Conservation (phyloP, 2,113 vertebrate species). For the Cololabis saira region DNA sequence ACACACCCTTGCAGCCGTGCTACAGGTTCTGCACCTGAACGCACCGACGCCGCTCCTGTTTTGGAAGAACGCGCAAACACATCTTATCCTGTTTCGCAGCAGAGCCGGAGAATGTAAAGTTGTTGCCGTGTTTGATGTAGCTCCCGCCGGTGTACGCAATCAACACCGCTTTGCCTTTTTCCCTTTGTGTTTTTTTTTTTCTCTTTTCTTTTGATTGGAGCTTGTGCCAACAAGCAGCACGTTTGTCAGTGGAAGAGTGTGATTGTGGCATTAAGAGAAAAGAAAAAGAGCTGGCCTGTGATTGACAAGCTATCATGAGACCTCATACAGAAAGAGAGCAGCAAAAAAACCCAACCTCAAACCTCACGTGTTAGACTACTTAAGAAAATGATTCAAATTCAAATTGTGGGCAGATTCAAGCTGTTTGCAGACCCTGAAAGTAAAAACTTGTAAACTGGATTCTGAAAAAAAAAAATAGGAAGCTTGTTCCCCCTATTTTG, state of each 20-base stretch:
- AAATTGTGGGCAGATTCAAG: constrained; percentile 11
- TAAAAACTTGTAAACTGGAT: constrained; percentile 41
- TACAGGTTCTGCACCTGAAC: constrained; percentile 77
- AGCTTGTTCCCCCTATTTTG: constrained; percentile 59
- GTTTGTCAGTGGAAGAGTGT: constrained; percentile 30
- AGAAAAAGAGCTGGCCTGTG: constrained; percentile 27
- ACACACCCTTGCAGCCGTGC: constrained; percentile 62
- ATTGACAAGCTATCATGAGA: constrained; percentile 50
- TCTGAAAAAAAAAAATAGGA: constrained; percentile 40
- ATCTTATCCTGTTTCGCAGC: constrained; percentile 55
- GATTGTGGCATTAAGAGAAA: constrained; percentile 47
- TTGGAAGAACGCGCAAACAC: constrained; percentile 16
- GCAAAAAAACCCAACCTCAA: neutral
- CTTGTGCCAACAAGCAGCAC: constrained; percentile 20
- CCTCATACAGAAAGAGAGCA: constrained; percentile 3
- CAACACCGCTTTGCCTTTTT: constrained; percentile 23
- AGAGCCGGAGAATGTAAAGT: constrained; percentile 41
- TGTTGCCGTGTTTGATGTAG: constrained; percentile 42
- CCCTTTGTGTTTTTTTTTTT: neutral
- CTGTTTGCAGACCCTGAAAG: constrained; percentile 25
- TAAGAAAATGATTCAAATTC: neutral
- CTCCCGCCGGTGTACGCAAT: constrained; percentile 41
- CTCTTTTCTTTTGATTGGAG: neutral
- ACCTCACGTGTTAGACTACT: neutral
- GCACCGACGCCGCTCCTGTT: constrained; percentile 56